phyloP scores from a whole-genome alignment of 2,888 invertebrate species.

The Drosophila histrio region DNA sequence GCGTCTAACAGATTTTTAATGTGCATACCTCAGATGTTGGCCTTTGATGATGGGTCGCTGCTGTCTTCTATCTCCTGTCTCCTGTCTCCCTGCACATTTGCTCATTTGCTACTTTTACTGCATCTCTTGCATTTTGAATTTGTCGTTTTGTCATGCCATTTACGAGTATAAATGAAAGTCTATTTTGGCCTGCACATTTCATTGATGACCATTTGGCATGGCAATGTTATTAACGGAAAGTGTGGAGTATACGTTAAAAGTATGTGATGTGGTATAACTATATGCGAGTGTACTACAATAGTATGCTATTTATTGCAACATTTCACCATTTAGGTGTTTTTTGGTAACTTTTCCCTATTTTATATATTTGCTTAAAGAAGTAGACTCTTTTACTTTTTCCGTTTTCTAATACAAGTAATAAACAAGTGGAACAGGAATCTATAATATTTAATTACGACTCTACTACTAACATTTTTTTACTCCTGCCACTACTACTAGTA shows the following conservation, averaged over 20 bases:
- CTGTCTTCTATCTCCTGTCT: background rate
- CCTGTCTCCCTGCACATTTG: background rate
- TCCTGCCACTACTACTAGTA: background rate
- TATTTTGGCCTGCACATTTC: slow-evolving; percentile 44
- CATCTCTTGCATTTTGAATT: slow-evolving; percentile 12
- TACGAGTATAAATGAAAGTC: slow-evolving; percentile 33
- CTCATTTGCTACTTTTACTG: background rate
- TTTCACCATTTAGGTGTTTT: too few species aligned
- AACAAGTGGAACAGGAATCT: too few species aligned
- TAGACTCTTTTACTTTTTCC: background rate
- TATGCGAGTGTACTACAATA: background rate
- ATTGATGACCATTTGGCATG: slow-evolving; percentile 39
- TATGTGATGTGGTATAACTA: background rate
- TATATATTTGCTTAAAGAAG: too few species aligned
- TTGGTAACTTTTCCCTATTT: too few species aligned
- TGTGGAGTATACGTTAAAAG: too few species aligned
- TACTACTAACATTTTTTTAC: background rate
- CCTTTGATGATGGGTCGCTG: slow-evolving; percentile 63
- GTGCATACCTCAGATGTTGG: slow-evolving; percentile 63
- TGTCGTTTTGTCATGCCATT: slow-evolving; percentile 41
- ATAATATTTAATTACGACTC: too few species aligned
- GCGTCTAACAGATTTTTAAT: slow-evolving; percentile 62
- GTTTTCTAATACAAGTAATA: too few species aligned
- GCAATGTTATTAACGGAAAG: slow-evolving; percentile 3
- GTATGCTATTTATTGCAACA: too few species aligned